Conservation (phyloP, 2,797 vertebrate genomes). For the Rhynchonycteris naso region DNA sequence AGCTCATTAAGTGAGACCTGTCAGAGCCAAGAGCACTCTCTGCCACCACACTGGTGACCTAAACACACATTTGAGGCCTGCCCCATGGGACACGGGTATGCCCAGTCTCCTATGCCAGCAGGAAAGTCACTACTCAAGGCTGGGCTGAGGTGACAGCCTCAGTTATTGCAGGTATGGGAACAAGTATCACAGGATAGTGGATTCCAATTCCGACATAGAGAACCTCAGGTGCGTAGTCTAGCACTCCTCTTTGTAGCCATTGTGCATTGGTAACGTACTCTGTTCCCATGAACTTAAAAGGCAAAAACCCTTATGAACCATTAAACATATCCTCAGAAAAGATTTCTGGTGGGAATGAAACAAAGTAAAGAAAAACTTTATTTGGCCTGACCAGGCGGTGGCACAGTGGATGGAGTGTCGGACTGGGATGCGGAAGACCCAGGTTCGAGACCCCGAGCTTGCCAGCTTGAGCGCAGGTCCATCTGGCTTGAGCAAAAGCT, state of each 20-base stretch:
- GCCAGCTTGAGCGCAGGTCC: too few species aligned
- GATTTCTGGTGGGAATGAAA: background rate
- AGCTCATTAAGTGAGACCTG: background rate
- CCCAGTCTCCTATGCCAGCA: background rate
- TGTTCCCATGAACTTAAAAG: background rate
- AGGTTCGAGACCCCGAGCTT: too few species aligned
- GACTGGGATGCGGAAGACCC: too few species aligned
- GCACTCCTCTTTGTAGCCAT: background rate
- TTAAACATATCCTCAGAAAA: background rate
- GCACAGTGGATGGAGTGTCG: too few species aligned
- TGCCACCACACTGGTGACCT: background rate
- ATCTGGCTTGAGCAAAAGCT: too few species aligned
- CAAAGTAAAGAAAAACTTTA: constrained; percentile 16
- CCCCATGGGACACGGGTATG: background rate
- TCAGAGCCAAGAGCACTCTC: background rate
- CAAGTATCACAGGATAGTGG: background rate
- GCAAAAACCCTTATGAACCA: background rate
- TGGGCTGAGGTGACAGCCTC: background rate
- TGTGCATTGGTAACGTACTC: background rate
- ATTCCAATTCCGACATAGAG: background rate
- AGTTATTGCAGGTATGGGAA: background rate
- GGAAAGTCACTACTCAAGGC: background rate
- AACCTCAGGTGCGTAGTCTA: background rate
- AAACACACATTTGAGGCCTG: background rate
- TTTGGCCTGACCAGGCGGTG: too few species aligned